Evolutionary conservation across 92 coral and sea anemone species (phyloP).

Genomic region (Parazoanthus darwini): DNA sequence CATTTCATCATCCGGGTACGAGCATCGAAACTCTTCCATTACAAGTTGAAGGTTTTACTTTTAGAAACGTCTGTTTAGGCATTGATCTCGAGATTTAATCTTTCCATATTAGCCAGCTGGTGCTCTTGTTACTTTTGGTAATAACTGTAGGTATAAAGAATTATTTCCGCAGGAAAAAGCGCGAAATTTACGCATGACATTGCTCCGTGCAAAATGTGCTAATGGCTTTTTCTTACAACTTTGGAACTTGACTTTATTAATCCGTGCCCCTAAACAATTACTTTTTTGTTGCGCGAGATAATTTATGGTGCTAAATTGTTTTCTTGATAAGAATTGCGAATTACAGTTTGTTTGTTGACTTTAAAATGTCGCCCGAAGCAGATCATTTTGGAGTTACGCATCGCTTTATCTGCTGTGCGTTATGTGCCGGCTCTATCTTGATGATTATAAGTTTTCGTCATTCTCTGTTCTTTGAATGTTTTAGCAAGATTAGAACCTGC

Average conservation of each 20-base stretch:
- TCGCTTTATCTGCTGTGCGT: background rate
- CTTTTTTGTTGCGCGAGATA: constrained; percentile 25
- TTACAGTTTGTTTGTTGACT: constrained; percentile 14
- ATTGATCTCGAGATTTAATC: background rate
- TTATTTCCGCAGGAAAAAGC: background rate
- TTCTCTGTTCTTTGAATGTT: background rate
- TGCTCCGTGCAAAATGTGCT: constrained; percentile 32
- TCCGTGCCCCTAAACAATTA: constrained; percentile 22
- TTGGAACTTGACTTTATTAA: constrained; percentile 27
- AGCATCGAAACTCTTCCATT: background rate
- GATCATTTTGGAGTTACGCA: background rate
- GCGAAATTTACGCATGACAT: background rate
- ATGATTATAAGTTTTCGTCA: background rate
- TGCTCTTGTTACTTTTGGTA: background rate
- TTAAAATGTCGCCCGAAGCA: constrained; percentile 20
- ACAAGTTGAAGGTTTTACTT: background rate
- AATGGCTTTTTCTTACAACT: constrained; percentile 15
- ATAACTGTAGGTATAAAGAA: background rate
- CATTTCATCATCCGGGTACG: background rate
- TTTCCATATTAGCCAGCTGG: constrained; percentile 3
- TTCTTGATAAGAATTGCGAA: constrained; percentile 9
- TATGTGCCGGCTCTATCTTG: background rate
- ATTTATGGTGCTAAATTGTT: constrained; percentile 9
- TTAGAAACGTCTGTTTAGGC: background rate
- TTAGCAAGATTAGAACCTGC: background rate